A percentile compares a stretch with the other conserved stretches of the same genome.
phyloP scores from a whole-genome alignment of 2,888 invertebrate species.

The Eupithecia centaureata region DNA sequence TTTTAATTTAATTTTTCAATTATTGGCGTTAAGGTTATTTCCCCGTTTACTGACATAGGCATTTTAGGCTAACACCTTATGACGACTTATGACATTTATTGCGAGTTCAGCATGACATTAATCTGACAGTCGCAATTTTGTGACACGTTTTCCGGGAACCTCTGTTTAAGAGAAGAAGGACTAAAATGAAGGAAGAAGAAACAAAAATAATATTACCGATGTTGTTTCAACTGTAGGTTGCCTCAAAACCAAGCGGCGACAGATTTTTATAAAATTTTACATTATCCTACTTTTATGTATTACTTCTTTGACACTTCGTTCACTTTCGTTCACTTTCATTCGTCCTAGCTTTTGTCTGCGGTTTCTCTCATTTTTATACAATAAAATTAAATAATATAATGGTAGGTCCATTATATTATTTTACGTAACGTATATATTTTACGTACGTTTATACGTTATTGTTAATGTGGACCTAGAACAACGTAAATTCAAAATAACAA shows the following conservation, averaged over 20 bases:
- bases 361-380: no score
- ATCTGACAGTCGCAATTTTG: conserved; percentile 55
- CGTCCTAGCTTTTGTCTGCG: no score
- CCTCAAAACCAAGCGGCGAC: neutral
- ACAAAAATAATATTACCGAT: conserved; percentile 8
- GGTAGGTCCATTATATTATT: no score
- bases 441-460: no score
- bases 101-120: conserved; percentile 60
- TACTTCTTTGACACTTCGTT: no score
- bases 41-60: neutral
- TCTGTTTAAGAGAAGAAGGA: no score
- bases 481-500: no score
- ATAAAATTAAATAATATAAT: no score
- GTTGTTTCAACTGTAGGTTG: neutral
- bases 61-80: conserved; percentile 21
- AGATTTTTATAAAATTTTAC: neutral
- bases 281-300: no score
- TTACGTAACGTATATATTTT: no score
- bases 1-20: neutral
- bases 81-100: conserved; percentile 50
- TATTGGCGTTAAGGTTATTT: neutral
- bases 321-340: no score
- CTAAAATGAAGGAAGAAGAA: conserved; percentile 32
- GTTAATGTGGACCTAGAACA: no score
- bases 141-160: conserved; percentile 48